phyloP scores from a whole-genome alignment of 2,113 vertebrate genomes.

The Sapayoa aenigma region DNA sequence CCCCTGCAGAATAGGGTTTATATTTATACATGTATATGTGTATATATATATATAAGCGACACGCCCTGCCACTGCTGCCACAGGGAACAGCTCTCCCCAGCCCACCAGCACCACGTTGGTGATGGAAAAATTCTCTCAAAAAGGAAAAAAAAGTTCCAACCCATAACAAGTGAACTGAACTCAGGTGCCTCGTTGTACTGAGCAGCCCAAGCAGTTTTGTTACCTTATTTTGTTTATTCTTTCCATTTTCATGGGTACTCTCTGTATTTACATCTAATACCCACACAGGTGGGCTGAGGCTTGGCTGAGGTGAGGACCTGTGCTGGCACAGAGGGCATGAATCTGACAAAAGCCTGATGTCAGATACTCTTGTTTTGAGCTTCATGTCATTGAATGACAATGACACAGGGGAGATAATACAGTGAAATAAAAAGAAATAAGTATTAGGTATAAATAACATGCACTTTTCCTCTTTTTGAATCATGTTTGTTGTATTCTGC shows the following conservation, averaged over 20 bases:
- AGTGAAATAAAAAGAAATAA: background rate
- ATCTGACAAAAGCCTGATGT: background rate
- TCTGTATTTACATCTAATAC: background rate
- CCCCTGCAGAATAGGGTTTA: no score
- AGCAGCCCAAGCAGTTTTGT: background rate
- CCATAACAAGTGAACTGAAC: no score
- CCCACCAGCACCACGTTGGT: no score
- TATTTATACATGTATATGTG: no score
- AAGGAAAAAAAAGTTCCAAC: no score
- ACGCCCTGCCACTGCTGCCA: no score
- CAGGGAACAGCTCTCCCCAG: no score
- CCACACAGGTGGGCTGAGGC: accelerated
- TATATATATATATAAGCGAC: no score
- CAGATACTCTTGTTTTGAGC: background rate
- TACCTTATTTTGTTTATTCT: background rate
- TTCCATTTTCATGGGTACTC: background rate
- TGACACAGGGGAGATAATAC: background rate
- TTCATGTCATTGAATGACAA: background rate
- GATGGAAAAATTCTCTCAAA: no score
- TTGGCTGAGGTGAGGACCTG: background rate
- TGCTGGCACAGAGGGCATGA: background rate
- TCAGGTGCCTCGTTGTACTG: no score
- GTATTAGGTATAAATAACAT: no score
- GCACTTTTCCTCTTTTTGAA: background rate
- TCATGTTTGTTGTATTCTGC: background rate